Evolutionary conservation across 2,797 vertebrate genomes (phyloP).

Genomic region (Alouatta caraya): DNA sequence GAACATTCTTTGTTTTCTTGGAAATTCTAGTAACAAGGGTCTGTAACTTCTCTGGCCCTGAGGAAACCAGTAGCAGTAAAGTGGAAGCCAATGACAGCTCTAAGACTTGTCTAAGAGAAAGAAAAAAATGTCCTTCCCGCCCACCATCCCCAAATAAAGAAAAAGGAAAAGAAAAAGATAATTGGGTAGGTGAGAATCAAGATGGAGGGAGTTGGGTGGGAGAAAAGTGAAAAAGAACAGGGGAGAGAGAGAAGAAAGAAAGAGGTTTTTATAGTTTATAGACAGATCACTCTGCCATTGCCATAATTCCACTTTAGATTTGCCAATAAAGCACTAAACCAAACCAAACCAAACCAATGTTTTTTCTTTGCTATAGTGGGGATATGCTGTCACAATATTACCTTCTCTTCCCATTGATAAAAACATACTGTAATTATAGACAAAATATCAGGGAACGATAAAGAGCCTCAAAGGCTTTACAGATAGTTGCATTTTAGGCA

Average conservation of each 20-base stretch:
- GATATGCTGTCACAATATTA: background rate
- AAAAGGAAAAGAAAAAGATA: background rate
- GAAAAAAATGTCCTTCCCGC: background rate
- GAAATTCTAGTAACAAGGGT: background rate
- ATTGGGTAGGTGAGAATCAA: background rate
- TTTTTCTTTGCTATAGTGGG: background rate
- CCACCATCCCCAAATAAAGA: background rate
- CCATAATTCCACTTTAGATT: slow-evolving; percentile 11
- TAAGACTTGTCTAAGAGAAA: background rate
- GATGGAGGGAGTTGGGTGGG: background rate
- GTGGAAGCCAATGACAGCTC: background rate
- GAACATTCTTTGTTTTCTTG: background rate
- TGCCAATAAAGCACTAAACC: background rate
- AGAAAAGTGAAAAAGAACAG: background rate
- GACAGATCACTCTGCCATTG: background rate
- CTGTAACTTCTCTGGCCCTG: background rate
- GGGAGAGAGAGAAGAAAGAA: background rate
- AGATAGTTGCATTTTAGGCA: slow-evolving; percentile 9
- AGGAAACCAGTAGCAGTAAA: slow-evolving; percentile 10
- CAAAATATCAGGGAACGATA: background rate
- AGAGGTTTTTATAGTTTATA: background rate
- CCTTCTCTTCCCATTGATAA: background rate
- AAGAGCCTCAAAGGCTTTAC: background rate
- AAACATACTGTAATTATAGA: background rate
- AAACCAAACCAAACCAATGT: background rate